phyloP scores from a whole-genome alignment of 2,888 invertebrate species.

The Hofmannophila pseudospretella region DNA sequence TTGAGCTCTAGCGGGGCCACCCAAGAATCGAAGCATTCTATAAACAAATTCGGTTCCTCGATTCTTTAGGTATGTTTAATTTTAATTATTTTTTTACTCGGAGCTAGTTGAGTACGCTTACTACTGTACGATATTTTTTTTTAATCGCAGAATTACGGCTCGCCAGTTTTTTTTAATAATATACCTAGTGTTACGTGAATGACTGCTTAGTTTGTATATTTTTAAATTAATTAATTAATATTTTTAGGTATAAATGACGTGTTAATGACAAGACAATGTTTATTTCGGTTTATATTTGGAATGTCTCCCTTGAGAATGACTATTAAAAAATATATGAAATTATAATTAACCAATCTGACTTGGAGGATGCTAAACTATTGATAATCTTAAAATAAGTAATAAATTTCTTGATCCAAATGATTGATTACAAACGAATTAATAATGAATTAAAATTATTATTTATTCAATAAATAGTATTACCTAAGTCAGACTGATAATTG shows the following conservation, averaged over 20 bases:
- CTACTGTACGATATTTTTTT: constrained; percentile 65
- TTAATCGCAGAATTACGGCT: constrained; percentile 41
- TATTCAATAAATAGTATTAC: constrained; percentile 21
- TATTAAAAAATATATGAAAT: constrained; percentile 28
- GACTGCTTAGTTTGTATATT: constrained; percentile 76
- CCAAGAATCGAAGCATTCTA: constrained; percentile 33
- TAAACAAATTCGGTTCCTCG: constrained; percentile 54
- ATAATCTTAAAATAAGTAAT: too few species aligned
- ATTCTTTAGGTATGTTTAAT: constrained; percentile 37
- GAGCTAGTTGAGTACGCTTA: constrained; percentile 71
- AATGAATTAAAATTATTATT: too few species aligned
- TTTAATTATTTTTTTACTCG: constrained; percentile 55
- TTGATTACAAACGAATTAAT: too few species aligned
- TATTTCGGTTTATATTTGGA: constrained; percentile 41
- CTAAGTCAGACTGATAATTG: constrained; percentile 29
- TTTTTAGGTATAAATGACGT: constrained; percentile 40
- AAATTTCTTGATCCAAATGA: constrained; percentile 1
- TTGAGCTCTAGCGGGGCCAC: too few species aligned
- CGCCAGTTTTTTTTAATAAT: constrained; percentile 32
- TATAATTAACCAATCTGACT: constrained; percentile 16
- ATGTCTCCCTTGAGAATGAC: constrained; percentile 29
- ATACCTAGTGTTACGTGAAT: constrained; percentile 69
- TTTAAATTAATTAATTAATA: constrained; percentile 47
- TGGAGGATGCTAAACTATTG: constrained; percentile 19
- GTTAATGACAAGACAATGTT: constrained; percentile 8